Evolutionary conservation across 2,888 invertebrate genomes (phyloP).

Genomic region (Brenthis ino): DNA sequence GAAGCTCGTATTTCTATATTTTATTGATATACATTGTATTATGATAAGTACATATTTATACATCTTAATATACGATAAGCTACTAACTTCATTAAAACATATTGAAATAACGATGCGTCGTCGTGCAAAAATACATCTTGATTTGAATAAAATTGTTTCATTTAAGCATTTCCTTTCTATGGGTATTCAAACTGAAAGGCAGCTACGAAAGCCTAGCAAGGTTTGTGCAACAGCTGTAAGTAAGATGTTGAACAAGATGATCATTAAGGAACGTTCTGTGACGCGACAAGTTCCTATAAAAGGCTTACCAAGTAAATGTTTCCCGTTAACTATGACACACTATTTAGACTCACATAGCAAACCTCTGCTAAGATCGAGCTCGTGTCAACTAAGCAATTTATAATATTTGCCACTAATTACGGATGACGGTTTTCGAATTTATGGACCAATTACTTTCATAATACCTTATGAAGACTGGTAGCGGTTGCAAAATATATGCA

Average conservation of each 20-base stretch:
- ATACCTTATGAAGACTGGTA: conserved; percentile 32
- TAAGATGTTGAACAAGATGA: conserved; percentile 46
- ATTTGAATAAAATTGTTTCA: conserved; percentile 18
- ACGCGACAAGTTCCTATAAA: conserved; percentile 58
- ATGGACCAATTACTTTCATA: conserved; percentile 48
- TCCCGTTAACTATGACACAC: conserved; percentile 61
- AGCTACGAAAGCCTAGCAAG: conserved; percentile 43
- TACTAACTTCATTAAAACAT: no score
- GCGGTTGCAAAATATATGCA: conserved; percentile 23
- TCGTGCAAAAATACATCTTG: not conserved
- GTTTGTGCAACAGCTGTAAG: conserved; percentile 41
- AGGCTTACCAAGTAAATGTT: conserved; percentile 54
- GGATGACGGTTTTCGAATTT: conserved; percentile 56
- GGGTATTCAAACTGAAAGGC: conserved; percentile 37
- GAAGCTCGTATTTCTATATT: no score
- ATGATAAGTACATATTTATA: no score
- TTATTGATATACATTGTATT: no score
- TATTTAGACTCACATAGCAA: conserved; percentile 52
- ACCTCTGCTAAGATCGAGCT: conserved; percentile 36
- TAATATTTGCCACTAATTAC: conserved; percentile 57
- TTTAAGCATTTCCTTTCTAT: conserved; percentile 22
- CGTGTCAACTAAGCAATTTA: conserved; percentile 52
- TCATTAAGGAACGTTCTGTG: conserved; percentile 44
- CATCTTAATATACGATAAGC: no score
- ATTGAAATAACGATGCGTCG: no score